Conservation (phyloP, 2,797 vertebrate genomes). For the Hirundo rustica region DNA sequence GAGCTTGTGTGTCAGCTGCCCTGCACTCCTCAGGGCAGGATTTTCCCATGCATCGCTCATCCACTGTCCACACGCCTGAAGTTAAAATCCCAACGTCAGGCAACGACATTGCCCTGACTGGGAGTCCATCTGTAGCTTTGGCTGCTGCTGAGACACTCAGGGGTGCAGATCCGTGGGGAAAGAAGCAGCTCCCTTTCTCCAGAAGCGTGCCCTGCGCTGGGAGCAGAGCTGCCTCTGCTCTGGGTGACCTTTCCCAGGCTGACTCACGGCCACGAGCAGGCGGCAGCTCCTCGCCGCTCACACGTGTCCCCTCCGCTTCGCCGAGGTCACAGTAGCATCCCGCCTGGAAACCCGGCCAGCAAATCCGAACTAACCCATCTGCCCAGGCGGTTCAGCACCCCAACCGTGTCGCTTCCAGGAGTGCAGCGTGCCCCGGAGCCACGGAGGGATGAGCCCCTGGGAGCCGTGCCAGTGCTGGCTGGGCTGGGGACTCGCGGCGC, state of each 20-base stretch:
- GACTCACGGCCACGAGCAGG: neutral
- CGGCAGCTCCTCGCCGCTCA: neutral
- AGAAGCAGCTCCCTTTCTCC: neutral
- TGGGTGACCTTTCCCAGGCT: neutral
- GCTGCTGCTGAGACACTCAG: accelerated
- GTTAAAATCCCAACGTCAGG: accelerated
- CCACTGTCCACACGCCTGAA: accelerated
- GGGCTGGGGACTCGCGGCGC: neutral
- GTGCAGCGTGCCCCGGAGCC: neutral
- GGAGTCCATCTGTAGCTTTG: accelerated
- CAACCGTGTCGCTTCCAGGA: neutral
- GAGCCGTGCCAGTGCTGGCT: neutral
- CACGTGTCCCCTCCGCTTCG: neutral
- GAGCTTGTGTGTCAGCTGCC: accelerated
- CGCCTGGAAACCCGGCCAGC: neutral
- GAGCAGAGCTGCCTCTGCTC: neutral
- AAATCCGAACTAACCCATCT: neutral
- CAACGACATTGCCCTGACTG: neutral
- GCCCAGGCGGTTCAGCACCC: accelerated
- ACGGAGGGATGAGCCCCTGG: accelerated
- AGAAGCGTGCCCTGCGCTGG: neutral
- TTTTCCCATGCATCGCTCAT: neutral
- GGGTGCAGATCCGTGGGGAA: neutral
- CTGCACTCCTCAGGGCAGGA: neutral
- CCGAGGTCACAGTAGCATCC: neutral